Evolutionary conservation across 2,113 vertebrate species (phyloP).

Genomic region (Corapipo altera): DNA sequence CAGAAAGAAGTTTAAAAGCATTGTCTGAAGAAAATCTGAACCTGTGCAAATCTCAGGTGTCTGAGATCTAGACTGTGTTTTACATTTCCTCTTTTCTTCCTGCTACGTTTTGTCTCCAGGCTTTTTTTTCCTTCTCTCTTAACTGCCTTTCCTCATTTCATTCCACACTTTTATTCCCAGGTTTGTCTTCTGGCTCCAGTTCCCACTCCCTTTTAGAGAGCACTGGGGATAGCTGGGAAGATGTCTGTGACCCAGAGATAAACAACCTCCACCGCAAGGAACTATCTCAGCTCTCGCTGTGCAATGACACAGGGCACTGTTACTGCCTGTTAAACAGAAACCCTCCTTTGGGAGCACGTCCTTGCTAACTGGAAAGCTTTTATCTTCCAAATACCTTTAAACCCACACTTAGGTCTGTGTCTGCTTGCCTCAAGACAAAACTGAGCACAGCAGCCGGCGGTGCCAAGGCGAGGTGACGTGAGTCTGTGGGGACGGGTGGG

Average conservation of each 20-base stretch:
- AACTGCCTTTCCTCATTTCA: not conserved
- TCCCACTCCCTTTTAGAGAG: not conserved
- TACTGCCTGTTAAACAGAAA: not conserved
- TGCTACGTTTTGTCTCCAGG: not conserved
- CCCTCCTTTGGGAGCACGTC: not conserved
- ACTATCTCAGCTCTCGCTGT: not conserved
- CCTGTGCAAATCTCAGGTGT: not conserved
- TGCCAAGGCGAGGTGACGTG: not conserved
- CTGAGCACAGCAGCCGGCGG: not conserved
- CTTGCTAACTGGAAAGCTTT: not conserved
- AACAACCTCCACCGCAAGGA: not conserved
- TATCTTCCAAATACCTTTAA: constrained; percentile 5
- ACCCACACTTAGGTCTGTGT: not conserved
- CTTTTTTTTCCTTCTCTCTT: not conserved
- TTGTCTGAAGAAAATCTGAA: not conserved
- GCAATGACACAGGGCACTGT: not conserved
- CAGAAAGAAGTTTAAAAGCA: not conserved
- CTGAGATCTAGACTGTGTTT: not conserved
- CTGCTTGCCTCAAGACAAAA: not conserved
- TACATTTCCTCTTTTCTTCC: not conserved
- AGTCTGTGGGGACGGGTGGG: not conserved
- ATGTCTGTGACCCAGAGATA: not conserved
- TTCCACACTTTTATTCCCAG: not conserved
- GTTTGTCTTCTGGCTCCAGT: not conserved
- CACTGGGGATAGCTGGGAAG: not conserved